Evolutionary conservation across 2,888 invertebrate genomes (phyloP).

Genomic region (Caenorhabditis zanzibari): DNA sequence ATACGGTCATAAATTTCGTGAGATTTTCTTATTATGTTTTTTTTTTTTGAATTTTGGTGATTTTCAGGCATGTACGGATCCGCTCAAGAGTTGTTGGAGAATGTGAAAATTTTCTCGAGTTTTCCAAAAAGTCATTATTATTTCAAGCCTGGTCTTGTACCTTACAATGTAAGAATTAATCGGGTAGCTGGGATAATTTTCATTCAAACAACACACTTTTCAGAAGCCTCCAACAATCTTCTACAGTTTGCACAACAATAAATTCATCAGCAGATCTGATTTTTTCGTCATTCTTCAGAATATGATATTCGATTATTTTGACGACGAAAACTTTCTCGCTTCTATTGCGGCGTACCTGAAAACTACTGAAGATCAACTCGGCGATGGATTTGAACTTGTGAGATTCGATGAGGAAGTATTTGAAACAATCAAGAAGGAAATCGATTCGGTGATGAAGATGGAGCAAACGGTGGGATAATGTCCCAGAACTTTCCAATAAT

Average conservation of each 20-base stretch:
- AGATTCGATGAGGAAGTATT: not conserved
- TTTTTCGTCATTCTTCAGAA: not conserved
- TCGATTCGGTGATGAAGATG: not conserved
- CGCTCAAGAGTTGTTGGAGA: not conserved
- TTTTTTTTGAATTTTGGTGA: no score
- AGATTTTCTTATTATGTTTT: no score
- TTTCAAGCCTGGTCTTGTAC: not conserved
- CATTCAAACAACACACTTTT: not conserved
- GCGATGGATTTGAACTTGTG: not conserved
- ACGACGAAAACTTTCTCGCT: not conserved
- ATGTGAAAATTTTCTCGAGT: not conserved
- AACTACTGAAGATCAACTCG: not conserved
- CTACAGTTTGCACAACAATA: not conserved
- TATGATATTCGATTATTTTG: not conserved
- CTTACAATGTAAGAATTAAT: not conserved
- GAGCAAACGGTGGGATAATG: not conserved
- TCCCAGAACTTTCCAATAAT: no score
- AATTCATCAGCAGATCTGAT: not conserved
- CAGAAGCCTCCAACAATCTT: not conserved
- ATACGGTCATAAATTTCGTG: no score
- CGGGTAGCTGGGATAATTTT: no score
- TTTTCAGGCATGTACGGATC: not conserved
- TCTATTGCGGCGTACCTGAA: not conserved
- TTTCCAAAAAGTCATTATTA: not conserved
- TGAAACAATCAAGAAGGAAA: slow-evolving; percentile 1